Percentiles rank a stretch among this genome's conserved stretches.
phyloP scores from a whole-genome alignment of 2,888 invertebrate species.

The Tinea semifulvella region DNA sequence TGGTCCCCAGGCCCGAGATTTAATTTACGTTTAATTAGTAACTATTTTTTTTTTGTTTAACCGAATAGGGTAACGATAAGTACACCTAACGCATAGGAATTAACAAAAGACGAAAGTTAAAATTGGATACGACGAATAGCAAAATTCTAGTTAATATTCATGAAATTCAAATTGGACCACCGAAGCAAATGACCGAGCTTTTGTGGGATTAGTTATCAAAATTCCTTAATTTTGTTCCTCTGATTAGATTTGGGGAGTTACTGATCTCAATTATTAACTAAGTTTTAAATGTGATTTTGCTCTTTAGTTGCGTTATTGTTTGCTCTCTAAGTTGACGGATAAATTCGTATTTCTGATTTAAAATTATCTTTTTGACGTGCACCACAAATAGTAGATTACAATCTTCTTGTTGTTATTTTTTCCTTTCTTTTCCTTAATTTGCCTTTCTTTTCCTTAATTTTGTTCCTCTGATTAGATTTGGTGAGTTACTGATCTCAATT shows the following conservation, averaged over 20 bases:
- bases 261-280: slow-evolving; percentile 19
- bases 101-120: slow-evolving; percentile 15
- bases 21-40: too few species aligned
- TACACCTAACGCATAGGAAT: slow-evolving; percentile 6
- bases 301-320: too few species aligned
- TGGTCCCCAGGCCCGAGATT: too few species aligned
- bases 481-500: slow-evolving; percentile 23
- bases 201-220: slow-evolving; percentile 39
- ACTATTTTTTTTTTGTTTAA: too few species aligned
- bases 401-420: neutral
- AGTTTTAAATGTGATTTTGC: slow-evolving; percentile 13
- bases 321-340: neutral
- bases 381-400: too few species aligned
- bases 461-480: slow-evolving; percentile 34
- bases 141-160: slow-evolving; percentile 39
- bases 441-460: slow-evolving; percentile 34
- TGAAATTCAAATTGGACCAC: slow-evolving; percentile 41
- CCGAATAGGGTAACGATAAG: slow-evolving; percentile 6
- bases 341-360: slow-evolving; percentile 4
- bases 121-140: slow-evolving; percentile 15
- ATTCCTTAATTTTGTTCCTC: slow-evolving; percentile 31
- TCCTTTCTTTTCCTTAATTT: too few species aligned
- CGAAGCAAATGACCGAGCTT: slow-evolving; percentile 36
- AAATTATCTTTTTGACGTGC: too few species aligned
- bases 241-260: slow-evolving; percentile 34